Evolutionary conservation across 2,888 invertebrate species (phyloP).

Genomic region (Agrotis exclamationis): DNA sequence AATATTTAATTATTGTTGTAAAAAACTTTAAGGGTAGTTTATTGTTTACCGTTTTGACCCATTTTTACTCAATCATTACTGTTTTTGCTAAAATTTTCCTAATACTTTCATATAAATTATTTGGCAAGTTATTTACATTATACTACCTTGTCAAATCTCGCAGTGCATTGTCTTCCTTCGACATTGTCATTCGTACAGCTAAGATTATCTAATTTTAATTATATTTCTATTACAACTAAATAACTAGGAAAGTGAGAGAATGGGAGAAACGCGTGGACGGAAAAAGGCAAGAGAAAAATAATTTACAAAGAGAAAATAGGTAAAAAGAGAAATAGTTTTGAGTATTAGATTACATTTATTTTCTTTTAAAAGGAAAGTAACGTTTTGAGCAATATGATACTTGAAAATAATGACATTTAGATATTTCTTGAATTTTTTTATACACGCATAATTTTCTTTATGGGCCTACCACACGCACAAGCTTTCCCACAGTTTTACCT

Average conservation of each 20-base stretch:
- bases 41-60: no score
- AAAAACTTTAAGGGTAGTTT: no score
- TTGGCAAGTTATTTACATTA: constrained; percentile 77
- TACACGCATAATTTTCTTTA: constrained; percentile 8
- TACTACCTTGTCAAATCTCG: constrained; percentile 87
- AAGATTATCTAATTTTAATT: constrained; percentile 43
- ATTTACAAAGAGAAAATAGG: constrained; percentile 9
- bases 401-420: constrained; percentile 17
- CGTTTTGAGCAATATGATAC: constrained; percentile 8
- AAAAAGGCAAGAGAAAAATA: constrained; percentile 49
- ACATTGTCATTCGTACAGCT: constrained; percentile 63
- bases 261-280: constrained; percentile 62
- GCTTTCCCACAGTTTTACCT: no score
- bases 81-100: constrained; percentile 11
- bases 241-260: constrained; percentile 48
- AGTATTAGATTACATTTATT: background rate
- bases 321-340: constrained; percentile 9
- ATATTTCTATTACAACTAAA: constrained; percentile 51
- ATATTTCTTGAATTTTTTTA: constrained; percentile 1
- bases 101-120: constrained; percentile 66
- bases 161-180: constrained; percentile 78
- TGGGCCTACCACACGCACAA: no score
- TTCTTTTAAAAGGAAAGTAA: constrained; percentile 20
- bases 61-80: constrained; percentile 28
- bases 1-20: no score